Conservation (phyloP, 2,113 vertebrate genomes). For the Rana temporaria region DNA sequence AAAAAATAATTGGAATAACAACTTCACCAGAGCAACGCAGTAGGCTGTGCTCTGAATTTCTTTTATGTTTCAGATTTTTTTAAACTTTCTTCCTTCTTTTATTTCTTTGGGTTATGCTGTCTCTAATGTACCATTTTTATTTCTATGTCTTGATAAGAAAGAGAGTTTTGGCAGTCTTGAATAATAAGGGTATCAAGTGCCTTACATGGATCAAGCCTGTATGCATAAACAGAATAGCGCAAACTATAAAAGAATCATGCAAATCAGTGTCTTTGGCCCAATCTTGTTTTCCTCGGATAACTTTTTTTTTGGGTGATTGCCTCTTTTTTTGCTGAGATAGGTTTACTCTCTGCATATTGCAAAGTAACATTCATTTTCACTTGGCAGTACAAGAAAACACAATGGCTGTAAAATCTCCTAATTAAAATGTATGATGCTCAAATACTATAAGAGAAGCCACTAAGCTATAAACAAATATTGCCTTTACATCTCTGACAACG, state of each 20-base stretch:
- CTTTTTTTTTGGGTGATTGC: slow-evolving; percentile 56
- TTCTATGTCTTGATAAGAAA: slow-evolving; percentile 60
- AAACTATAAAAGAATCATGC: slow-evolving; percentile 64
- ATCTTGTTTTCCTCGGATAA: slow-evolving; percentile 52
- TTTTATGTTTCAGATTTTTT: slow-evolving; percentile 22
- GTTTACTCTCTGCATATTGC: slow-evolving; percentile 60
- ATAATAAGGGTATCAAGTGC: slow-evolving; percentile 57
- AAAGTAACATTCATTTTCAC: slow-evolving; percentile 58
- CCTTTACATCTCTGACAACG: slow-evolving; percentile 60
- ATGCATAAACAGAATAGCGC: slow-evolving; percentile 55
- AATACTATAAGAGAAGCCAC: slow-evolving; percentile 57
- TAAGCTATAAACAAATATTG: slow-evolving; percentile 59
- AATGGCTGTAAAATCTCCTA: slow-evolving; percentile 58
- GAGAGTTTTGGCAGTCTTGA: slow-evolving; percentile 59
- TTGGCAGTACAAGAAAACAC: slow-evolving; percentile 53
- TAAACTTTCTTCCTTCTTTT: background rate
- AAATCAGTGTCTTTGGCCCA: slow-evolving; percentile 58
- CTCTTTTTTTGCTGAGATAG: slow-evolving; percentile 56
- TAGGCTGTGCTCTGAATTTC: background rate
- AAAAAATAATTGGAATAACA: slow-evolving; percentile 45
- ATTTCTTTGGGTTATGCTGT: slow-evolving; percentile 17
- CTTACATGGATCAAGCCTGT: slow-evolving; percentile 60
- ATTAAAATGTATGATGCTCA: slow-evolving; percentile 66
- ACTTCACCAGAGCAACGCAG: slow-evolving; percentile 13
- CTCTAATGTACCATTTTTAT: slow-evolving; percentile 36